A percentile compares a stretch with the other conserved stretches of the same genome.
phyloP scores from a whole-genome alignment of 2,888 invertebrate genomes.

The Bugulina stolonifera region DNA sequence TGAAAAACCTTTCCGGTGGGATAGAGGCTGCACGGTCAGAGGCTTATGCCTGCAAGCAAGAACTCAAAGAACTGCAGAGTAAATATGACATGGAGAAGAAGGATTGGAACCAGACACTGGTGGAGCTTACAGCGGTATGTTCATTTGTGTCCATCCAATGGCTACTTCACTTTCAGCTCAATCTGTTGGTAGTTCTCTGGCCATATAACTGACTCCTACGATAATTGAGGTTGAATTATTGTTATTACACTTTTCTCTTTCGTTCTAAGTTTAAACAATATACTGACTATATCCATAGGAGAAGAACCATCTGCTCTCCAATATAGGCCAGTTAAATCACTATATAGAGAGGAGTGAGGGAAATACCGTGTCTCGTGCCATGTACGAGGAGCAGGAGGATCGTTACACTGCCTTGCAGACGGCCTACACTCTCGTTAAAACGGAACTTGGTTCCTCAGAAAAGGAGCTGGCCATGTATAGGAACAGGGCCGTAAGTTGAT shows the following conservation, averaged over 20 bases:
- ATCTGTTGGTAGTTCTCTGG: too few species aligned
- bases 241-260: not conserved
- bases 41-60: not conserved
- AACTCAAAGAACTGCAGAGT: not conserved
- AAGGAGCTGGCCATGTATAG: not conserved
- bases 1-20: not conserved
- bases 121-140: not conserved
- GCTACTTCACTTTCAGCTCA: too few species aligned
- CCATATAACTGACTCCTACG: too few species aligned
- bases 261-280: too few species aligned
- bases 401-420: not conserved
- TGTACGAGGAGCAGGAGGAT: not conserved
- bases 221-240: too few species aligned
- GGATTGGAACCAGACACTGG: conserved; percentile 6
- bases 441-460: not conserved
- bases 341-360: not conserved
- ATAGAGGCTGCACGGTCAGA: not conserved
- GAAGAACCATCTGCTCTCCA: conserved; percentile 33
- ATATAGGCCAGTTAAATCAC: not conserved
- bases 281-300: conserved; percentile 32
- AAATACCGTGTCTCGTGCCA: not conserved
- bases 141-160: too few species aligned
- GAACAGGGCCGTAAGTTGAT: not conserved
- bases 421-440: not conserved
- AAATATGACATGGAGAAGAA: not conserved